Conservation (phyloP, 2,888 invertebrate species). For the Mesorhabditis sp. region DNA sequence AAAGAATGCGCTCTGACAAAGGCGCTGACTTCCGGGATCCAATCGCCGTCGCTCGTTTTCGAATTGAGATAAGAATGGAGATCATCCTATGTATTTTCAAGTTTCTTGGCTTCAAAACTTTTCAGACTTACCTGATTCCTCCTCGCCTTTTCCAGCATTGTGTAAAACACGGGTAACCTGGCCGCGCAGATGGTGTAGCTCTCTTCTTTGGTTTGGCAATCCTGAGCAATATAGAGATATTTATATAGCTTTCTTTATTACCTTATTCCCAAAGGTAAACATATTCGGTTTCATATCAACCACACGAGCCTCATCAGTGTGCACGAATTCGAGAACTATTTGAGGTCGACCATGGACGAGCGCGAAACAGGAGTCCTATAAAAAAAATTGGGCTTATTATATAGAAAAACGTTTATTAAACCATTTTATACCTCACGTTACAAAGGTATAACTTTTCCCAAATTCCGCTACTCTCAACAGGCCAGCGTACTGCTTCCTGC, state of each 20-base stretch:
- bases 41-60: neutral
- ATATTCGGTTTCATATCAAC: neutral
- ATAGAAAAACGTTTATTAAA: no score
- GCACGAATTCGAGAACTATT: slow-evolving; percentile 17
- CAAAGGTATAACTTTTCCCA: no score
- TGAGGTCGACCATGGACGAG: slow-evolving; percentile 28
- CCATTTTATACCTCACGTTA: no score
- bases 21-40: neutral
- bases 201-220: neutral
- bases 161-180: neutral
- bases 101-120: no score
- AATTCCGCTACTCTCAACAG: no score
- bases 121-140: neutral
- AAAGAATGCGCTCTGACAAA: neutral
- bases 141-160: neutral
- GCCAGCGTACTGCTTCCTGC: no score
- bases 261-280: neutral
- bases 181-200: neutral
- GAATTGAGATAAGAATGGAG: neutral
- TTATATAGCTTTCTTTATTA: neutral
- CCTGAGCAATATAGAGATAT: neutral
- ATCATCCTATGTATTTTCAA: neutral
- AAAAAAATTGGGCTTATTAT: slow-evolving; percentile 10
- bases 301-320: neutral
- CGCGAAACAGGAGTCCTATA: slow-evolving; percentile 28